These are phyloP conservation scores for Megamerina dolium DNA, from an alignment of 2,888 invertebrate species.

Conservation along the genomic window DNA sequence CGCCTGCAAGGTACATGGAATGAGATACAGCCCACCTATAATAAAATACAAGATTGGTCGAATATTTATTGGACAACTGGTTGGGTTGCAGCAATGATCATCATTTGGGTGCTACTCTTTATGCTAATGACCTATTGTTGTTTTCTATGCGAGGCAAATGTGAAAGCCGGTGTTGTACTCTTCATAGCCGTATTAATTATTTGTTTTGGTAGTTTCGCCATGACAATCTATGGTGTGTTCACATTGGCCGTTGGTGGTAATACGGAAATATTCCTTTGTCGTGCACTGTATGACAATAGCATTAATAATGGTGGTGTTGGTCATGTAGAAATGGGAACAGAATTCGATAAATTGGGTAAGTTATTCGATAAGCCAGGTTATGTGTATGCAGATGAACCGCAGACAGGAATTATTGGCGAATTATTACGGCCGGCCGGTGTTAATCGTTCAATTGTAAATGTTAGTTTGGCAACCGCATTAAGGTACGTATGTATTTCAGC, in stretches of 20 bases:
- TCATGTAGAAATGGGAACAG: conserved; percentile 20
- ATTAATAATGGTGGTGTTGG: conserved; percentile 1
- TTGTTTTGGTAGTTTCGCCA: conserved; percentile 41
- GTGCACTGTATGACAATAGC: conserved; percentile 60
- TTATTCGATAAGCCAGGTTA: conserved; percentile 64
- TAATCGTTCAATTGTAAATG: conserved; percentile 45
- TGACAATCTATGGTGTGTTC: conserved; percentile 42
- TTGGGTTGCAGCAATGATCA: conserved; percentile 40
- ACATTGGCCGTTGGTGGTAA: conserved; percentile 48
- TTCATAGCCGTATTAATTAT: conserved; percentile 41
- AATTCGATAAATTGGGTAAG: conserved; percentile 59
- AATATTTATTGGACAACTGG: conserved; percentile 44
- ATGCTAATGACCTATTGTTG: conserved; percentile 45
- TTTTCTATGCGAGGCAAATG: conserved; percentile 44
- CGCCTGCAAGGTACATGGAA: conserved; percentile 43
- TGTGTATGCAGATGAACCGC: conserved; percentile 52
- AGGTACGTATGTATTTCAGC: conserved; percentile 37
- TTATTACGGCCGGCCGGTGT: conserved; percentile 42
- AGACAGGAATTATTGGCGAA: conserved; percentile 46
- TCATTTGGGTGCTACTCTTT: conserved; percentile 44
- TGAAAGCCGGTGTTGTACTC: conserved; percentile 43
- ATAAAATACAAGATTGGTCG: conserved; percentile 38
- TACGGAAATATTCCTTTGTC: conserved; percentile 58
- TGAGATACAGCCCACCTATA: conserved; percentile 38
- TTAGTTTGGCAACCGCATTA: conserved; percentile 41